Evolutionary conservation across 2,888 invertebrate species (phyloP), one percentile per base, ranked within the genome.

Genomic region (Synanthedon andrenaeformis): DNA sequence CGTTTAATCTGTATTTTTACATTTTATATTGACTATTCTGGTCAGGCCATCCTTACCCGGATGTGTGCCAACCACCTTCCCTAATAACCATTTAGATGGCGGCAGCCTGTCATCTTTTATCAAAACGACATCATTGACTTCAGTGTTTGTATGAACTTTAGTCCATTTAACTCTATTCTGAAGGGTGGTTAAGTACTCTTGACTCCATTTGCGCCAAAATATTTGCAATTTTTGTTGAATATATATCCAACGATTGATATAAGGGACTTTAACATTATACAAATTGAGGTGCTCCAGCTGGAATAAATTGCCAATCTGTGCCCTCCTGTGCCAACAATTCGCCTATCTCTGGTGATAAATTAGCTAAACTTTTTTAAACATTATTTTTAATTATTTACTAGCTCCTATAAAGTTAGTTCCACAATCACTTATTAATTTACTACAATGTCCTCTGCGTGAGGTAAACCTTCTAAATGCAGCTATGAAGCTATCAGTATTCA

Each of bases 231-330:
- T 42, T n/a, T 42, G 8, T 10, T 42, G 42, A n/a, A 42, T n/a
- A 10, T 42, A 42, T 10, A 42, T 42, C 42, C 11, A 42, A n/a
- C 11, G 12, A 0, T 42, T 1, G 2, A n/a, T 1, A 42, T 42
- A 42, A 10, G 42, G 2, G 12, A 42, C 11, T 1, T 10, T 10
- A 10, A 4, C 4, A 10, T 11, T 10, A n/a, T 42, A 10, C 12
- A 42, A 42, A 4, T 42, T 42, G 59, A 4, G 64, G 58, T 51
- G 55, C 45, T 35, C 42, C 41, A 8, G 64, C 52, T 1, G 66
- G 62, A 6, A 58, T 63, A 41, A 58, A 65, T 49, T 62, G 65
- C 62, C 64, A 67, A 13, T 55, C 53, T 11, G 59, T 64, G 17
- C 62, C 54, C 12, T 57, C 54, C 1, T 3, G 19, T 1, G 58